phyloP scores from a whole-genome alignment of 2,797 vertebrate genomes.

The Pteropus rufus region DNA sequence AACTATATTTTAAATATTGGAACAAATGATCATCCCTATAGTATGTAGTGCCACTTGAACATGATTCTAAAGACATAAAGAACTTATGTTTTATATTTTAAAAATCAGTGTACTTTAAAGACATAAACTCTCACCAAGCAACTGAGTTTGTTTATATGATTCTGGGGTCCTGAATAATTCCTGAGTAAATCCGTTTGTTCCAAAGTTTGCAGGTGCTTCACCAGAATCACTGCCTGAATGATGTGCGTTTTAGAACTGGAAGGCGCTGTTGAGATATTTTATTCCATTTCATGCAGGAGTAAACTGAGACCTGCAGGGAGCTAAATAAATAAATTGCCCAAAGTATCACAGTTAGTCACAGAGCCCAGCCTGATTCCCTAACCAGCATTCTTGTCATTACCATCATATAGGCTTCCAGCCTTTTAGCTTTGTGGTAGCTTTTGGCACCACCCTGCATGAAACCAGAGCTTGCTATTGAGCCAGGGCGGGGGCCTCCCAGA shows the following conservation, averaged over 20 bases:
- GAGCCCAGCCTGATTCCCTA: background rate
- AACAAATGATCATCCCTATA: constrained; percentile 17
- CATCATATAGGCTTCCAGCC: background rate
- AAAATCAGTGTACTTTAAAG: background rate
- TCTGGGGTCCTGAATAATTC: background rate
- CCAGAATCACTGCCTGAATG: background rate
- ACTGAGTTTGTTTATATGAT: background rate
- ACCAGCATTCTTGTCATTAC: too few relatives aligned
- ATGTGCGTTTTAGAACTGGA: background rate
- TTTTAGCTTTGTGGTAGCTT: background rate
- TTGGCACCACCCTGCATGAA: background rate
- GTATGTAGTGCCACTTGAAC: background rate
- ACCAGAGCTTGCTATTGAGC: background rate
- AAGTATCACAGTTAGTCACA: background rate
- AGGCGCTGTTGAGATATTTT: background rate
- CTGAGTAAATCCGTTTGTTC: background rate
- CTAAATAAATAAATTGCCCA: background rate
- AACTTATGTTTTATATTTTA: background rate
- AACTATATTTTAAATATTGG: background rate
- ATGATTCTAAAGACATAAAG: constrained; percentile 1
- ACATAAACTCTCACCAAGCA: background rate
- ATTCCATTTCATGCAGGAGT: background rate
- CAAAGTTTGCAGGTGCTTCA: background rate
- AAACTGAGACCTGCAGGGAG: background rate
- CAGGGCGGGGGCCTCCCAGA: background rate